phyloP scores from a whole-genome alignment of 2,888 invertebrate genomes.

The Tipula helvola region DNA sequence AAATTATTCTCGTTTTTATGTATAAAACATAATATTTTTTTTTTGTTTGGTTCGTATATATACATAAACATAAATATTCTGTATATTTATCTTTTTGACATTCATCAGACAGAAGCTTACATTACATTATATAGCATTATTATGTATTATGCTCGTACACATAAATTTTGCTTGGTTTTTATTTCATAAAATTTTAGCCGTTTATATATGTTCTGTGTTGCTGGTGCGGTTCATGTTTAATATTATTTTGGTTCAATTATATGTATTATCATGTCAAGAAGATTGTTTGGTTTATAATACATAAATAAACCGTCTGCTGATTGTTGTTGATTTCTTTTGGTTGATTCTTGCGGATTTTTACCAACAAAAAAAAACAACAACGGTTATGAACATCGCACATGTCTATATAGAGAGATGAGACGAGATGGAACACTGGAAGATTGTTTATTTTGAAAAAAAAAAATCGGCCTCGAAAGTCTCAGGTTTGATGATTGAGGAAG shows the following conservation, averaged over 20 bases:
- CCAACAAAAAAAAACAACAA: neutral
- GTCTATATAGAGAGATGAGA: neutral
- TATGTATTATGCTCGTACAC: neutral
- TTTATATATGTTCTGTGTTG: neutral
- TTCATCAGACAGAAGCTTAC: slow-evolving; percentile 9
- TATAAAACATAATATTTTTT: neutral
- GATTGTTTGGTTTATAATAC: neutral
- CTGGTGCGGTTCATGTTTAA: neutral
- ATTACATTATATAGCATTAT: neutral
- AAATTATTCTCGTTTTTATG: neutral
- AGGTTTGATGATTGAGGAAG: neutral
- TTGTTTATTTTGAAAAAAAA: neutral
- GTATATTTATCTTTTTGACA: neutral
- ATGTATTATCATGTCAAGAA: neutral
- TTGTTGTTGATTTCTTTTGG: neutral
- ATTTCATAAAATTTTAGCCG: neutral
- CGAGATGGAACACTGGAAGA: neutral
- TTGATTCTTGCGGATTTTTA: neutral
- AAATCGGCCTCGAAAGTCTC: neutral
- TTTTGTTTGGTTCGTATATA: neutral
- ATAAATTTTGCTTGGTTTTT: neutral
- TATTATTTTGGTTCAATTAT: slow-evolving; percentile 4
- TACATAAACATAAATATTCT: neutral
- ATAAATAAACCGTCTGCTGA: neutral
- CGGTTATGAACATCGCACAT: neutral